phyloP scores from a whole-genome alignment of 1,140 invertebrate species.

The Episyrphus balteatus region DNA sequence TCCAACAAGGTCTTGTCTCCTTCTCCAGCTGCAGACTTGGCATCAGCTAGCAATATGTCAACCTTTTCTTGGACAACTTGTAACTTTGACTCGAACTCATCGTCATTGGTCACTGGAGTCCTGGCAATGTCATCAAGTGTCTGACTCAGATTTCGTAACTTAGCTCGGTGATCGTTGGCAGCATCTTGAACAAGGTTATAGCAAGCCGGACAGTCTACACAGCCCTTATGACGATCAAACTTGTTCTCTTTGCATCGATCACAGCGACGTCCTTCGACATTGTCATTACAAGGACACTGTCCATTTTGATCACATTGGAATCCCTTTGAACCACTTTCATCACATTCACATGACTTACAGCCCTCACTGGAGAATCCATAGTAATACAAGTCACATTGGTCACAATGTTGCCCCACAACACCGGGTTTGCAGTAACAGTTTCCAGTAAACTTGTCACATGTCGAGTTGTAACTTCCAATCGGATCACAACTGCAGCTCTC shows the following conservation, averaged over 20 bases:
- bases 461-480: conserved; percentile 71
- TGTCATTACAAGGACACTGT: conserved; percentile 81
- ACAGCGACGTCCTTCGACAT: conserved; percentile 83
- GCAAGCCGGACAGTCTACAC: conserved; percentile 82
- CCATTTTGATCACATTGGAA: conserved; percentile 73
- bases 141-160: conserved; percentile 58
- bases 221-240: conserved; percentile 71
- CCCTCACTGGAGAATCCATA: conserved; percentile 83
- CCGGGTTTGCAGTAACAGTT: conserved; percentile 80
- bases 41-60: conserved; percentile 55
- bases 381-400: conserved; percentile 71
- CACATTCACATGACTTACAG: conserved; percentile 79
- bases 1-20: conserved; percentile 53
- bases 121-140: conserved; percentile 47
- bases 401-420: conserved; percentile 72
- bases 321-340: conserved; percentile 71
- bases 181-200: conserved; percentile 88
- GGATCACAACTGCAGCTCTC: conserved; percentile 75
- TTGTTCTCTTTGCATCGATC: conserved; percentile 92
- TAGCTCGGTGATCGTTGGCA: conserved; percentile 66
- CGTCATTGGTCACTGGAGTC: conserved; percentile 75
- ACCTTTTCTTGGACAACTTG: conserved; percentile 60
- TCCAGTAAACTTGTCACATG: conserved; percentile 69
- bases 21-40: conserved; percentile 50
- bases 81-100: conserved; percentile 69